These are phyloP conservation scores for Arbacia lixula DNA, from an alignment of 53 echinoderm and acorn worm species.

Conservation along the genomic window DNA sequence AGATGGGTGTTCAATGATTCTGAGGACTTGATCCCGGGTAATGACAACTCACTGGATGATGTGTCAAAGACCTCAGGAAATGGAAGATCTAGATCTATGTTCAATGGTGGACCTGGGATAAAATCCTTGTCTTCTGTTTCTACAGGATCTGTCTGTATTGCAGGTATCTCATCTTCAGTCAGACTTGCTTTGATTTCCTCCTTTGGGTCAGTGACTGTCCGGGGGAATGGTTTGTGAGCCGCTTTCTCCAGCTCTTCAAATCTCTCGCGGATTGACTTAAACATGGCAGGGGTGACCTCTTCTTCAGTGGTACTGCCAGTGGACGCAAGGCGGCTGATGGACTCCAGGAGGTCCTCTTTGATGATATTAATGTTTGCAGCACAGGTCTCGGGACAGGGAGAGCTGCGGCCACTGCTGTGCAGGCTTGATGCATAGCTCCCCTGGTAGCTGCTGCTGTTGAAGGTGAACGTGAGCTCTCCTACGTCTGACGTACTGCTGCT, in stretches of 20 bases:
- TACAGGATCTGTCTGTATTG: background rate
- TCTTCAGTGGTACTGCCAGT: conserved; percentile 49
- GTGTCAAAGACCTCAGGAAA: conserved; percentile 58
- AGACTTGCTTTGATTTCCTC: conserved; percentile 62
- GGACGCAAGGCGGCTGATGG: conserved; percentile 39
- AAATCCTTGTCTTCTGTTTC: background rate
- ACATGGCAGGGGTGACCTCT: conserved; percentile 61
- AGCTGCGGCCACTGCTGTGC: conserved; percentile 75
- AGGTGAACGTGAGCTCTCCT: conserved; percentile 40
- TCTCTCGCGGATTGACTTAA: conserved; percentile 82
- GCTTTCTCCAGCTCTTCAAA: conserved; percentile 85
- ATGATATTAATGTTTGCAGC: conserved; percentile 29
- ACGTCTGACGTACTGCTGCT: conserved; percentile 42
- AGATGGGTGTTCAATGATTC: conserved; percentile 37
- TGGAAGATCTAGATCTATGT: conserved; percentile 30
- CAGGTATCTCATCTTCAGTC: background rate
- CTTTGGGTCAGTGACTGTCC: conserved; percentile 66
- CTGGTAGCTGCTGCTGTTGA: conserved; percentile 44
- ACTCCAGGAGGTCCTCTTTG: conserved; percentile 38
- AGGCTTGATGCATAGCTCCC: conserved; percentile 76
- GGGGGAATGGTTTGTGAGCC: conserved; percentile 84
- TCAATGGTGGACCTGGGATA: background rate
- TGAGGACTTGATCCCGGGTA: background rate
- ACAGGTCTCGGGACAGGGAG: conserved; percentile 59
- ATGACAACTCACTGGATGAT: conserved; percentile 38